These are phyloP conservation scores for Erethizon dorsatum DNA, from an alignment of 2,797 vertebrate species.

Conservation along the genomic window DNA sequence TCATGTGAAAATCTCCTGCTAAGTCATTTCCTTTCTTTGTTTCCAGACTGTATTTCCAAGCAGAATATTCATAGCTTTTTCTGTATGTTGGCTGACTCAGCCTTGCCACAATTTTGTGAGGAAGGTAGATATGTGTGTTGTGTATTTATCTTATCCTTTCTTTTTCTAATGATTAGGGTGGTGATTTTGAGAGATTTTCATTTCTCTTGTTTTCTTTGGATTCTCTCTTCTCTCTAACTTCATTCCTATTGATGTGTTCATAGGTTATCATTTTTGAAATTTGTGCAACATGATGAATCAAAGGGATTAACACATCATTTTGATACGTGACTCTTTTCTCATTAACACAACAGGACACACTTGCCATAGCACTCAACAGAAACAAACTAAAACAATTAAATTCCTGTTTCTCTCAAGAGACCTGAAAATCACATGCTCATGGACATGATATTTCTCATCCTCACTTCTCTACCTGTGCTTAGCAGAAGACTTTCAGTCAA, in stretches of 20 bases:
- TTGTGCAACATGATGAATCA: slow-evolving; percentile 37
- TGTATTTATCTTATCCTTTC: slow-evolving; percentile 20
- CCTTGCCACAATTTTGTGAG: slow-evolving; percentile 69
- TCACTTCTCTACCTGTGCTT: neutral
- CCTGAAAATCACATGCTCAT: neutral
- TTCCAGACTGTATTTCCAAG: slow-evolving; percentile 77
- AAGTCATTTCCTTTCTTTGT: slow-evolving; percentile 89
- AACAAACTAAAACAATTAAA: neutral
- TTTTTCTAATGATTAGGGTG: slow-evolving; percentile 12
- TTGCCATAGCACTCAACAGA: neutral
- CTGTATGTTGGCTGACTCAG: slow-evolving; percentile 86
- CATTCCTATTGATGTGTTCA: slow-evolving; percentile 56
- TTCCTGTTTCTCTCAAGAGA: neutral
- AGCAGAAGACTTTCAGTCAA: neutral
- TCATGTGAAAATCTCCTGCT: slow-evolving; percentile 82
- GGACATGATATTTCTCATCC: neutral
- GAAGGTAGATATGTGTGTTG: neutral
- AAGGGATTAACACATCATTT: slow-evolving; percentile 21
- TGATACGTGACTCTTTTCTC: neutral
- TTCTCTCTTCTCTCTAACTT: slow-evolving; percentile 2
- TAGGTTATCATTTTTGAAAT: neutral
- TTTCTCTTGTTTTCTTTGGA: slow-evolving; percentile 69
- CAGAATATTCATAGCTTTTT: slow-evolving; percentile 87
- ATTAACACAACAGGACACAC: neutral
- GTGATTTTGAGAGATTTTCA: slow-evolving; percentile 13